Evolutionary conservation across 2,888 invertebrate genomes (phyloP), one percentile per base, ranked within the genome.

Genomic region (Serrognathus titanus): DNA sequence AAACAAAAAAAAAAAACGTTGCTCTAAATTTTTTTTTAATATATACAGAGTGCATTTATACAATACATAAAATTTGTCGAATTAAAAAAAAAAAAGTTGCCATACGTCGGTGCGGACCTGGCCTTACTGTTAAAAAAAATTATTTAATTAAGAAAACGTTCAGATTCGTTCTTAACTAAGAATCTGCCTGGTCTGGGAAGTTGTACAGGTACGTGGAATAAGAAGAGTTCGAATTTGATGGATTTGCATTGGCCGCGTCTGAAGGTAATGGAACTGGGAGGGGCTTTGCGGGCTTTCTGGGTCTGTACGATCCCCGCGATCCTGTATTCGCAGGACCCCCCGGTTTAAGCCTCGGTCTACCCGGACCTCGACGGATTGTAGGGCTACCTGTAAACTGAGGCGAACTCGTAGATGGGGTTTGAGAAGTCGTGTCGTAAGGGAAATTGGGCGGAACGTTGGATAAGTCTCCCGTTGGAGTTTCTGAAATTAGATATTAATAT

Each of bases 271-370:
- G 78, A 24, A 78, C 78, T 4, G 78, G 78, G 37, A 78, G 60
- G n/a, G 77, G 78, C 55, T 79, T 76, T 39, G 82, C 80, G 1
- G 83, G 82, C 65, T 82, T 81, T 8, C 83, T 78, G 3, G 83
- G 82, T 43, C 83, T 74, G 49, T 83, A 80, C 2, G 82, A 75
- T 2, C 83, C 82, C 13, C 88, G 80, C 24, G 81, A 80, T 6
- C 87, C 87, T 58, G 84, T 83, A 69, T 88, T 82, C 0, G 83
- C 78, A 0, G 88, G 87, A 0, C 86, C 86, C 7, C 81, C 78
- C 0, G 87, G 87, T 67, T 85, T 83, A 9, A 88, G 74, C 2
- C 88, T 80, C 0, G 88, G 88, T 57, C 88, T 76, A 7, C 88
- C 88, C 0, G 88, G 87, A 12, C 88, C 87, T 46, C 88, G 76